Evolutionary conservation across 1,140 invertebrate species (phyloP).

Genomic region (Papilio glaucus): DNA sequence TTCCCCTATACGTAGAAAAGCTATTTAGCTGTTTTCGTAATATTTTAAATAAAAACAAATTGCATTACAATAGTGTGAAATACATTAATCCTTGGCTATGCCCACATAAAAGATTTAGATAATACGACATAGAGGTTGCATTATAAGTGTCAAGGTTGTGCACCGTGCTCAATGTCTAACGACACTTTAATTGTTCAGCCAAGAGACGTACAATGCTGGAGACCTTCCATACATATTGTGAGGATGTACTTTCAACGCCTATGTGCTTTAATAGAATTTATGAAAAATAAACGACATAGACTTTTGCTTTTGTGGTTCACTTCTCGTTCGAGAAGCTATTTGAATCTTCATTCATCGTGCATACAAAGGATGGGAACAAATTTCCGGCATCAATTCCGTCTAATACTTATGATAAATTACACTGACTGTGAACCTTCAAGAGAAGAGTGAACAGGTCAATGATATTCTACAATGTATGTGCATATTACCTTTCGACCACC

Average conservation of each 20-base stretch:
- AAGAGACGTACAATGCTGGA: slow-evolving; percentile 24
- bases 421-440: no score
- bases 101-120: slow-evolving; percentile 28
- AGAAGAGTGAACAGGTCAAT: no score
- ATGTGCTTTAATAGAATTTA: slow-evolving; percentile 6
- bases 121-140: slow-evolving; percentile 14
- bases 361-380: no score
- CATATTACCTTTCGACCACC: no score
- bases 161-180: slow-evolving; percentile 31
- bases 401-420: no score
- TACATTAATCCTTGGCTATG: slow-evolving; percentile 13
- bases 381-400: no score
- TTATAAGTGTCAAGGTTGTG: slow-evolving; percentile 36
- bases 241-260: not conserved
- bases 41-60: not conserved
- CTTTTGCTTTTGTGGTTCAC: no score
- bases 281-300: not conserved
- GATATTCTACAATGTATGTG: no score
- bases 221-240: slow-evolving; percentile 28
- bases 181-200: slow-evolving; percentile 34
- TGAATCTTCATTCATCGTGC: no score
- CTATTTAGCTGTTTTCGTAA: no score
- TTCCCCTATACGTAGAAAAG: no score
- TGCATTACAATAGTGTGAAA: not conserved
- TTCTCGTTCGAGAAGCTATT: no score